phyloP scores from a whole-genome alignment of 1,140 invertebrate genomes.

The Pemphigus obesinymphae region DNA sequence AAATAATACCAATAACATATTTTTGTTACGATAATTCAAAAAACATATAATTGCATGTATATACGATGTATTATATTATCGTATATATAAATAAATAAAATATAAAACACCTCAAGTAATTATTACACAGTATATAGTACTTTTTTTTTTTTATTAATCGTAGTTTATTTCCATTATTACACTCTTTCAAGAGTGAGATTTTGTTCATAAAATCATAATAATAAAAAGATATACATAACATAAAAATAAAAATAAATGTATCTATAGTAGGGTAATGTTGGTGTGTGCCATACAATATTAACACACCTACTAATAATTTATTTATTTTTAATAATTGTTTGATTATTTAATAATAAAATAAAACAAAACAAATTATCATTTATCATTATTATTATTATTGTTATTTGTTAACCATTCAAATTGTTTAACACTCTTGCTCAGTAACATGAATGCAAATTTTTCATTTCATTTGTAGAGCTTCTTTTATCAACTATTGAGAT shows the following conservation, averaged over 20 bases:
- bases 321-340: too few relatives aligned
- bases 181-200: not conserved
- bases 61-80: too few relatives aligned
- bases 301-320: not conserved
- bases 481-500: not conserved
- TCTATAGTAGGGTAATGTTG: not conserved
- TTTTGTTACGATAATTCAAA: not conserved
- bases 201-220: not conserved
- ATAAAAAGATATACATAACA: slow-evolving; percentile 1
- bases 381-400: slow-evolving; percentile 22
- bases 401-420: too few relatives aligned
- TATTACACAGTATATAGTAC: not conserved
- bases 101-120: slow-evolving; percentile 11
- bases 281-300: not conserved
- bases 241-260: not conserved
- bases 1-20: too few relatives aligned
- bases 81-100: not conserved
- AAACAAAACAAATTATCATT: not conserved
- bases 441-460: not conserved
- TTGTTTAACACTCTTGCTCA: not conserved
- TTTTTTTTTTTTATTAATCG: not conserved
- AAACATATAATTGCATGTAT: not conserved
- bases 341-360: too few relatives aligned
- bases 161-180: not conserved
- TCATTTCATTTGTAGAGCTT: not conserved